Base-by-base conservation (phyloP, 2,797 vertebrate genomes). In the Parambassis ranga region DNA sequence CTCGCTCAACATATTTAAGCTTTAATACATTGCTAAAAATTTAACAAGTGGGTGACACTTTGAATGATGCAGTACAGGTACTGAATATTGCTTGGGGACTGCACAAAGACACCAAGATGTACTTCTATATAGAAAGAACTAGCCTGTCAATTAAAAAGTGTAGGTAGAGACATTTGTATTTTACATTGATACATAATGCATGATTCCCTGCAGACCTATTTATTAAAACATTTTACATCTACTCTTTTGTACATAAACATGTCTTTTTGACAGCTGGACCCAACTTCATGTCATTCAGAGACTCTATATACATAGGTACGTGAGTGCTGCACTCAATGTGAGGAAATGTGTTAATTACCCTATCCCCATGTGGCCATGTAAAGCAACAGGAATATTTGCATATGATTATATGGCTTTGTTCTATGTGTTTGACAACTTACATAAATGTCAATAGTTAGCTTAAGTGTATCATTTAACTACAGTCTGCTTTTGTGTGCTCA, bases 391-490 rank as follows among this genome's bases (percentile, higher is more conserved):
- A 56, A n/a, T 60, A 67, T 61, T 70, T 52, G 36, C 36, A 55
- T 50, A 44, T 23, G 7, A 67, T 73, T 65, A 52, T 35, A 70
- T 28, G 31, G 24, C 49, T 71, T 26, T 46, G 19, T 42, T 30
- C 19, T 59, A n/a, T 75, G 48, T 63, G 49, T 65, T 38, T 77
- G 55, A 65, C 51, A 36, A 50, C 22, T 13, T 20, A 16, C 27
- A 66, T 53, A 30, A 51, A 66, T 63, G 23, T 19, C 7, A 39
- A 13, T 22, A 32, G 16, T 30, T 51, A 24, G n/a, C 10, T 64
- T 11, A 36, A 58, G 31, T 44, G 35, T 37, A 52, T 71, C 20
- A 55, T 68, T 66, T 62, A 37, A 59, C 32, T 16, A 19, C 4
- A 36, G 27, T 27, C 31, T 47, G 31, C 68, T 48, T 56, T 7